These are phyloP conservation scores for Paramormyrops hopkinsi DNA, from an alignment of 2,797 vertebrate species.

Conservation along the genomic window DNA sequence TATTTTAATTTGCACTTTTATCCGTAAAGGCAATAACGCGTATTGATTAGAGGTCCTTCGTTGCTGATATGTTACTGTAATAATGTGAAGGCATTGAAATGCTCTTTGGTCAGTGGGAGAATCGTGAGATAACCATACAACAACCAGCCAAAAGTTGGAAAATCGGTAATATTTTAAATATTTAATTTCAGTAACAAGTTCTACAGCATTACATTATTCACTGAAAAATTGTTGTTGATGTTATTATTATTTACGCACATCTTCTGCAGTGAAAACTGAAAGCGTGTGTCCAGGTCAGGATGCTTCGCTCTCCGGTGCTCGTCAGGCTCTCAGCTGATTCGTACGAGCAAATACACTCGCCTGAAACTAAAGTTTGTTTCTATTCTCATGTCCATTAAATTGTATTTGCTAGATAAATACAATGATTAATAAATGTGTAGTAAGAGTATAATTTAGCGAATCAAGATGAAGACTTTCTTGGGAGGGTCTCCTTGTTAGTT, in stretches of 20 bases:
- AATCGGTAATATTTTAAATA: slow-evolving; percentile 17
- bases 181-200: neutral
- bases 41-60: neutral
- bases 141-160: neutral
- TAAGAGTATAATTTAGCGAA: neutral
- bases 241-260: neutral
- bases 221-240: neutral
- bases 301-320: neutral
- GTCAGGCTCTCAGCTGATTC: neutral
- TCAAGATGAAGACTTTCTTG: neutral
- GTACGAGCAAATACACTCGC: neutral
- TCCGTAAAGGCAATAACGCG: neutral
- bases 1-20: neutral
- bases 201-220: neutral
- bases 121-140: neutral
- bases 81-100: neutral
- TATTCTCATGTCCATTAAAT: neutral
- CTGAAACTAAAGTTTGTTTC: neutral
- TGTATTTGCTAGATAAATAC: neutral
- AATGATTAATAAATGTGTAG: neutral
- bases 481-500: neutral
- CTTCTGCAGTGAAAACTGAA: neutral
- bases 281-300: neutral
- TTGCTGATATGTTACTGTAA: neutral
- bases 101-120: neutral